Evolutionary conservation across 2,888 invertebrate genomes (phyloP).

Genomic region (Orgyia antiqua): DNA sequence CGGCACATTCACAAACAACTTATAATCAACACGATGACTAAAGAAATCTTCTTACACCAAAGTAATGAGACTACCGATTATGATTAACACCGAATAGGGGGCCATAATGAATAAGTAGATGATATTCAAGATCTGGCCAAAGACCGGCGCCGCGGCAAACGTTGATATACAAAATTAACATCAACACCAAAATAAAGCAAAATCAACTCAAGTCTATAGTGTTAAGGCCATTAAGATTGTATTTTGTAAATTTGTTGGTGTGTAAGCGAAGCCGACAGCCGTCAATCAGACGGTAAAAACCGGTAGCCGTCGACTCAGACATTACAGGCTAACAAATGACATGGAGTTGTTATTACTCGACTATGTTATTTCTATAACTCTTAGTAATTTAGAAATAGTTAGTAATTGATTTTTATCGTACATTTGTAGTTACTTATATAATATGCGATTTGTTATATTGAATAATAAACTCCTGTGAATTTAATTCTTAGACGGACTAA

Average conservation of each 20-base stretch:
- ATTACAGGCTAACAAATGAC: conserved; percentile 64
- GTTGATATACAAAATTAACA: conserved; percentile 32
- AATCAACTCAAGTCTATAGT: conserved; percentile 20
- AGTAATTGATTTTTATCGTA: conserved; percentile 25
- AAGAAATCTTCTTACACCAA: conserved; percentile 40
- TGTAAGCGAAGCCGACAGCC: conserved; percentile 73
- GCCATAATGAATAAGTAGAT: conserved; percentile 74
- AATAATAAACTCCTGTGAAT: too few relatives aligned
- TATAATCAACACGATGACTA: conserved; percentile 39
- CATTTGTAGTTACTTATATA: conserved; percentile 2
- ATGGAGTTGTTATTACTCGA: conserved; percentile 46
- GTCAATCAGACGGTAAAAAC: conserved; percentile 77
- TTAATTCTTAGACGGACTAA: too few relatives aligned
- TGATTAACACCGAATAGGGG: conserved; percentile 71
- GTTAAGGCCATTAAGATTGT: conserved; percentile 10
- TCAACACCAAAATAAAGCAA: conserved; percentile 17
- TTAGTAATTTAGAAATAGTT: conserved; percentile 21
- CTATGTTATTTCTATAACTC: conserved; percentile 31
- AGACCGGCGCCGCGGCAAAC: conserved; percentile 70
- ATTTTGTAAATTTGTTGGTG: conserved; percentile 34
- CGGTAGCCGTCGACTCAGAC: conserved; percentile 71
- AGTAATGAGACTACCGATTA: conserved; percentile 60
- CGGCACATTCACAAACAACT: conserved; percentile 38
- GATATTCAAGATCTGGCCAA: conserved; percentile 71
- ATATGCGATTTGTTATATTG: too few relatives aligned